phyloP scores from a whole-genome alignment of 2,797 vertebrate species.

The Onychomys leucogaster region DNA sequence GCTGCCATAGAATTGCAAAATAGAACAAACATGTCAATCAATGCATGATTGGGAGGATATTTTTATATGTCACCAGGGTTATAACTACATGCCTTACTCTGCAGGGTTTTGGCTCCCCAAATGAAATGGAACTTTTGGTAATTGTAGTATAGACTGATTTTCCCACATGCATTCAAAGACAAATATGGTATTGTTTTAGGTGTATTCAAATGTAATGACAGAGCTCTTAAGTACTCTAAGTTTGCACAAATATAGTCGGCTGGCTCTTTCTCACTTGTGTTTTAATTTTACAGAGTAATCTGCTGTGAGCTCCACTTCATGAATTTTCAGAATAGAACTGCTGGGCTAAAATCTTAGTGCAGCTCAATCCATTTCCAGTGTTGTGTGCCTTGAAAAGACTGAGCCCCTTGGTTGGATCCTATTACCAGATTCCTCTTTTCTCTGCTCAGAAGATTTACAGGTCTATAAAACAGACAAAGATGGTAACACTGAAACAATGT shows the following conservation, averaged over 20 bases:
- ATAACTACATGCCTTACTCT: constrained; percentile 60
- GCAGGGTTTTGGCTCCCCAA: constrained; percentile 80
- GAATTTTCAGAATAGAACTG: constrained; percentile 28
- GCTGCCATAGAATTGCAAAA: constrained; percentile 28
- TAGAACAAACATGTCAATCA: neutral
- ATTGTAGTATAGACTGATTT: constrained; percentile 69
- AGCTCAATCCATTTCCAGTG: constrained; percentile 15
- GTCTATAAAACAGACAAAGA: neutral
- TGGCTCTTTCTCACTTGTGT: constrained; percentile 78
- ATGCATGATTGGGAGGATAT: constrained; percentile 9
- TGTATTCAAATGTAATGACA: constrained; percentile 74
- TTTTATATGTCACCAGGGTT: constrained; percentile 69
- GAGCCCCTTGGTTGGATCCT: constrained; percentile 57
- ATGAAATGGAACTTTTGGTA: constrained; percentile 73
- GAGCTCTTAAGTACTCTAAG: constrained; percentile 81
- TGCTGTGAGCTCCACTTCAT: neutral
- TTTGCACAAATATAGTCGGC: constrained; percentile 77
- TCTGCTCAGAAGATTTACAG: constrained; percentile 57
- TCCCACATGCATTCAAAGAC: constrained; percentile 75
- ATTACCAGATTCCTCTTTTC: constrained; percentile 38
- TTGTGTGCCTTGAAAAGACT: constrained; percentile 27
- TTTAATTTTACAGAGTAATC: constrained; percentile 59
- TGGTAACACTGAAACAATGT: constrained; percentile 43
- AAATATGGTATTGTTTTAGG: constrained; percentile 78
- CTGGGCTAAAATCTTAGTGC: constrained; percentile 23